Evolutionary conservation across 2,888 invertebrate species (phyloP), one percentile per base, ranked within the genome.

Genomic region (Mesorhabditis sp.): DNA sequence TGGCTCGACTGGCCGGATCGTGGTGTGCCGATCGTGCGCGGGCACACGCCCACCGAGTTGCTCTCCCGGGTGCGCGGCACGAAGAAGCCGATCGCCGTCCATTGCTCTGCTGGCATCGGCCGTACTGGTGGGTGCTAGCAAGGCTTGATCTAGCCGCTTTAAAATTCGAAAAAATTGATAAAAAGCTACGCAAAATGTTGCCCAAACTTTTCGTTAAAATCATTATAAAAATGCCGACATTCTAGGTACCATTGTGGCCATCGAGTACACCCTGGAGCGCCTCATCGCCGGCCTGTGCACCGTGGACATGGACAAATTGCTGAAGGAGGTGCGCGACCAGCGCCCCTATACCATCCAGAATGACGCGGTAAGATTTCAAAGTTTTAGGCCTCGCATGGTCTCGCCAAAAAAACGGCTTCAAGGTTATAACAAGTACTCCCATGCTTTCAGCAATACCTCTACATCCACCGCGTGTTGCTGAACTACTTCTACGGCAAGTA

Each of bases 31-130:
- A n/a, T 50, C n/a, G n/a, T 50, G 7, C 7, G n/a, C 7, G 58
- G 58, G n/a, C 58, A 50, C 58, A 50, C 58, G 7, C 58, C 58
- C 58, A 50, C 58, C 58, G 68, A 71, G 13, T 63, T 76, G 41
- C 66, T 76, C n/a, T 67, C 69, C 1, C 67, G 68, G 15, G 73
- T 79, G 45, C 73, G 79, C 28, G 73, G 73, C 50, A 64, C 67
- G 28, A 66, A 67, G 43, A 67, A 70, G n/a, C 80, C 80, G 4
- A 77, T 80, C 45, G 66, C 76, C 0, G 80, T 80, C 3, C 80
- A 80, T 67, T 80, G 80, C 66, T 76, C 77, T 7, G 80, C 80
- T 5, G 80, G 80, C 15, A 79, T 80, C 67, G 80, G 80, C 5
- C 71, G 80, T 10, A 76, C 78, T 13, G 79, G 78, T 7, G n/a